Conservation (phyloP, 1,140 invertebrate genomes). For the Papilio xuthus region DNA sequence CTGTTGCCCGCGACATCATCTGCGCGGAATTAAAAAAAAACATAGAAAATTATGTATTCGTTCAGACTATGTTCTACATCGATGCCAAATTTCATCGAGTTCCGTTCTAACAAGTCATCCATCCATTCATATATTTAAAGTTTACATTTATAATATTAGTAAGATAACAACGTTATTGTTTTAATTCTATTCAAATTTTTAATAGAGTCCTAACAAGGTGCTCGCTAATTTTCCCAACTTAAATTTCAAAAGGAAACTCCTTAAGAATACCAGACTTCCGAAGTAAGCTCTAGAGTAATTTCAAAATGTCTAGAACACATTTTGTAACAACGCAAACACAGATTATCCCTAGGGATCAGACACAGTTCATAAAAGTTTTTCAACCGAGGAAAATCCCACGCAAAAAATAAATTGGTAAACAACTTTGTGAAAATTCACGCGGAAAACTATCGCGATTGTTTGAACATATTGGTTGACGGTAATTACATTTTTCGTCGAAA, state of each 20-base stretch:
- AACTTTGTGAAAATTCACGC: constrained; percentile 18
- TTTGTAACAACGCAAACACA: constrained; percentile 22
- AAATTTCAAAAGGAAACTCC: not conserved
- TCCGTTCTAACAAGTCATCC: too few species aligned
- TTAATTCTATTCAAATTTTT: not conserved
- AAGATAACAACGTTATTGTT: not conserved
- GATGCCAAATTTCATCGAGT: too few species aligned
- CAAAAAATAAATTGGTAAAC: constrained; percentile 34
- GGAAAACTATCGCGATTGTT: constrained; percentile 27
- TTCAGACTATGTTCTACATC: too few species aligned
- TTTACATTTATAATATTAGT: too few species aligned
- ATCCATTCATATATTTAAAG: too few species aligned
- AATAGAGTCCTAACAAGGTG: not conserved
- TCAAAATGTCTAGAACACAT: constrained; percentile 18
- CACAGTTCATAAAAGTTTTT: constrained; percentile 36
- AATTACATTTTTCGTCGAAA: not conserved
- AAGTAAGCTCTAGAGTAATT: not conserved
- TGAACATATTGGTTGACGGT: not conserved
- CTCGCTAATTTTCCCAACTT: not conserved
- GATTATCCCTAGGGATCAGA: constrained; percentile 15
- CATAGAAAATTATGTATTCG: too few species aligned
- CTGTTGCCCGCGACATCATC: too few species aligned
- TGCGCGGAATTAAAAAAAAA: too few species aligned
- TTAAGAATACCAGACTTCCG: not conserved
- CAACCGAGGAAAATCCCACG: constrained; percentile 29